These are phyloP conservation scores for Dryomyza anilis DNA, from an alignment of 2,888 invertebrate species.

Conservation along the genomic window DNA sequence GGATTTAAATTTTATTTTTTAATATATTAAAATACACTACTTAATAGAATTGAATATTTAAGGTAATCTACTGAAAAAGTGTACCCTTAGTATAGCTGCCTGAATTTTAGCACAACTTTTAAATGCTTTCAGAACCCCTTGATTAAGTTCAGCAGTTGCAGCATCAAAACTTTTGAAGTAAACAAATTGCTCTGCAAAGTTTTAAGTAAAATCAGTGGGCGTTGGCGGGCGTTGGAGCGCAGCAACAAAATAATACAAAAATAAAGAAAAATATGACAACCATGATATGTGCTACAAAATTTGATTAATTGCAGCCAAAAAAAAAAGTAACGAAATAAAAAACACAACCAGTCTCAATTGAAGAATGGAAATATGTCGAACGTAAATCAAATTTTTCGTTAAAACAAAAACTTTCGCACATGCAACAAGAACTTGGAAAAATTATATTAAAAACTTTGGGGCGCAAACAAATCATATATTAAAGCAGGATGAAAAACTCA, in stretches of 20 bases:
- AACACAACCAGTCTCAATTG: neutral
- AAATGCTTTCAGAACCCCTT: too few relatives aligned
- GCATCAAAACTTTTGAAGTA: too few relatives aligned
- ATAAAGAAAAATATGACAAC: conserved; percentile 6
- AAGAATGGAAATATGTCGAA: neutral
- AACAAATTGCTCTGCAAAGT: neutral
- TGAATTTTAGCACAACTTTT: too few relatives aligned
- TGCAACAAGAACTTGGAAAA: neutral
- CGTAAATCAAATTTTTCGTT: conserved; percentile 13
- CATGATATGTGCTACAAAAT: neutral
- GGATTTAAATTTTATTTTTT: too few relatives aligned
- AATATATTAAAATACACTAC: too few relatives aligned
- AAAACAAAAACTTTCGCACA: neutral
- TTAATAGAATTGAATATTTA: too few relatives aligned
- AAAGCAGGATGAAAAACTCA: neutral
- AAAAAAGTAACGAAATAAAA: conserved; percentile 14
- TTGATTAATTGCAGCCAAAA: conserved; percentile 11
- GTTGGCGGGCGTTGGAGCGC: too few relatives aligned
- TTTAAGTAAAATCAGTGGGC: too few relatives aligned
- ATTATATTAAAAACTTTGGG: conserved; percentile 3
- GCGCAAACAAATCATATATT: conserved; percentile 9
- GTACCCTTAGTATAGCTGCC: too few relatives aligned
- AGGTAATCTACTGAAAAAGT: too few relatives aligned
- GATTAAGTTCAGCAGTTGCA: too few relatives aligned
- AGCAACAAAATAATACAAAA: neutral